Evolutionary conservation across 2,888 invertebrate genomes (phyloP), one percentile per base, ranked within the genome.

Genomic region (Escarpia spicata): DNA sequence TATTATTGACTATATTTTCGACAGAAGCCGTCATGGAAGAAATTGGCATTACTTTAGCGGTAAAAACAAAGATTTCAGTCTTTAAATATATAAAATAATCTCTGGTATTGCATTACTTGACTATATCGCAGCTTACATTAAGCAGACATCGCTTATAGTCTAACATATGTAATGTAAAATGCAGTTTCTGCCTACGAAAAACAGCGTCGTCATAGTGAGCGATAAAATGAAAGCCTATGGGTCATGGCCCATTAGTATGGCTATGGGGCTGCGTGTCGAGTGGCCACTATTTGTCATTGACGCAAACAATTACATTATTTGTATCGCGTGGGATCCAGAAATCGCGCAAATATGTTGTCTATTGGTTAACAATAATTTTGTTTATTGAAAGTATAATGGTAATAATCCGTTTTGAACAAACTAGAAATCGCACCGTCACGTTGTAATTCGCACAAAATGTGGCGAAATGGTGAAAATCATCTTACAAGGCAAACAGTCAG

Each of bases 11-110:
- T 19, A 26, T 26, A 3, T 75, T 0, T 75, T 26, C 75, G 15
- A 75, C 75, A 26, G 26, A 75, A n/a, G 2, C 19, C 3, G 75
- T 75, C 75, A 75, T 75, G 75, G 75, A 75, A 75, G 75, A 75
- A 75, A 75, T 75, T 75, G 75, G 75, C 75, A 75, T 75, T 75
- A 75, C 75, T 75, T 26, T 75, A 75, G 75, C 75, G 75, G 75
- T 75, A 75, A 75, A 26, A 75, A 75, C 75, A 75, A 19, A 75
- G 26, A 26, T 75, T 75, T 75, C 75, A 26, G 75, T 75, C 26
- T 75, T 19, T 75, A 75, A 26, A n/a, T 75, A n/a, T 75, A 19
- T 6, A 75, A 75, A 75, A 52, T 2, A 52, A 26, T 26, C 26
- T 6, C n/a, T 26, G n/a, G 26, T 19, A n/a, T 75, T 75, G 6